phyloP scores from a whole-genome alignment of 1,140 invertebrate species.

The Homalodisca vitripennis region DNA sequence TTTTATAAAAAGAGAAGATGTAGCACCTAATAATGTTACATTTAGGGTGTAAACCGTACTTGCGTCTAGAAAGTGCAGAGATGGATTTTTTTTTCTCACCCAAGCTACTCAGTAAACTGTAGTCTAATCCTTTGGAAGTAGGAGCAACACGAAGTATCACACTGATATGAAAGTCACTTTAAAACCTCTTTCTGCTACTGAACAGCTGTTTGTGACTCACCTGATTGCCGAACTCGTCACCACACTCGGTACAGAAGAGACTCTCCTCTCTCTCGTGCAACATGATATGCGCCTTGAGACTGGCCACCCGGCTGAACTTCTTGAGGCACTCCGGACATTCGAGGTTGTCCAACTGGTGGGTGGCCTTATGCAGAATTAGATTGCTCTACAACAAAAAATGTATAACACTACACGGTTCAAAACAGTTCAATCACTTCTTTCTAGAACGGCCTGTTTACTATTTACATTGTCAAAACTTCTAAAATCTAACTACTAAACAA shows the following conservation, averaged over 20 bases:
- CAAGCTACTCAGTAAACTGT: no score
- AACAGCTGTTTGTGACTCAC: constrained; percentile 46
- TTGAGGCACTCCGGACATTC: constrained; percentile 64
- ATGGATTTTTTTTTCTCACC: no score
- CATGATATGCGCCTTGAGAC: constrained; percentile 68
- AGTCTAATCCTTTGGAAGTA: no score
- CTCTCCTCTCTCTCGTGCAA: constrained; percentile 68
- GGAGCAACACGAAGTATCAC: no score
- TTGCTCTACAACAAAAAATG: constrained; percentile 50
- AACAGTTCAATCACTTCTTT: constrained; percentile 24
- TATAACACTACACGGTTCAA: constrained; percentile 31
- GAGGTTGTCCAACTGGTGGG: constrained; percentile 53
- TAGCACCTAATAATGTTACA: no score
- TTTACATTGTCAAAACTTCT: no score
- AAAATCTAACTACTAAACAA: background rate
- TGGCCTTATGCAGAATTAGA: constrained; percentile 61
- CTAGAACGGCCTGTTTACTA: no score
- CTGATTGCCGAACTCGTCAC: constrained; percentile 65
- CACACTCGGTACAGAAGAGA: constrained; percentile 66
- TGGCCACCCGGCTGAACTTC: constrained; percentile 64
- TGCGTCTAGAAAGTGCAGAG: no score
- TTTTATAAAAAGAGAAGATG: no score
- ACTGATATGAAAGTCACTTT: no score
- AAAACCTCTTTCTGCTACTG: background rate
- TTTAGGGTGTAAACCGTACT: no score